These are phyloP conservation scores for Morus bassanus DNA, from an alignment of 2,797 vertebrate genomes.

Conservation along the genomic window DNA sequence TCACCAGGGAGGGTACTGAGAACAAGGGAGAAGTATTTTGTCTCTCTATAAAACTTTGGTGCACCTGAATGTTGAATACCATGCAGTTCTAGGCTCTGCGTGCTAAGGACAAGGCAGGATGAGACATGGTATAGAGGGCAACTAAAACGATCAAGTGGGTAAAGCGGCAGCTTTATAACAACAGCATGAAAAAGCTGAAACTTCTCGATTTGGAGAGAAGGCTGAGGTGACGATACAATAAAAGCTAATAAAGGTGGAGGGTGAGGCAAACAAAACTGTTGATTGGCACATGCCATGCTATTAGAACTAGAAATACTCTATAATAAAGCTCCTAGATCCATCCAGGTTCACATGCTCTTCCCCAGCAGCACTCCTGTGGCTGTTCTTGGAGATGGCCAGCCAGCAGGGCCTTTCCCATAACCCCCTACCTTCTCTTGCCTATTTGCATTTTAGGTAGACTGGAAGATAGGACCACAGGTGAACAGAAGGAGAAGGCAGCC, in stretches of 20 bases:
- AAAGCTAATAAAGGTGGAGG: neutral
- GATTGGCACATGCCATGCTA: rapidly evolving
- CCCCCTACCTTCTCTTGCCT: neutral
- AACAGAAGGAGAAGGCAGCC: neutral
- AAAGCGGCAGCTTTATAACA: neutral
- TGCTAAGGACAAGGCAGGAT: neutral
- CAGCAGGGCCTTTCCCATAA: rapidly evolving
- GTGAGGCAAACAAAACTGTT: neutral
- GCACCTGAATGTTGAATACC: too few relatives aligned
- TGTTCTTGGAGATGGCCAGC: neutral
- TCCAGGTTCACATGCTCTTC: neutral
- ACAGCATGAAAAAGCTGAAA: neutral
- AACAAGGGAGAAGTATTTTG: neutral
- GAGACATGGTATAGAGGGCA: neutral
- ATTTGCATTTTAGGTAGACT: neutral
- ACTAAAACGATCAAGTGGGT: neutral
- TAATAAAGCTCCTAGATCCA: neutral
- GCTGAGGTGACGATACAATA: rapidly evolving
- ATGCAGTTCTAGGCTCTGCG: neutral
- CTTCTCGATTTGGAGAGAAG: neutral
- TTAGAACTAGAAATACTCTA: neutral
- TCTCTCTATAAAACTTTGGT: neutral
- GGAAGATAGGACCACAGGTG: neutral
- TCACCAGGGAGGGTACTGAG: neutral
- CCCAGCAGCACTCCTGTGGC: neutral